Evolutionary conservation across 2,797 vertebrate genomes (phyloP), one percentile per base, ranked within the genome.

Genomic region (Orientallactaga sibirica): DNA sequence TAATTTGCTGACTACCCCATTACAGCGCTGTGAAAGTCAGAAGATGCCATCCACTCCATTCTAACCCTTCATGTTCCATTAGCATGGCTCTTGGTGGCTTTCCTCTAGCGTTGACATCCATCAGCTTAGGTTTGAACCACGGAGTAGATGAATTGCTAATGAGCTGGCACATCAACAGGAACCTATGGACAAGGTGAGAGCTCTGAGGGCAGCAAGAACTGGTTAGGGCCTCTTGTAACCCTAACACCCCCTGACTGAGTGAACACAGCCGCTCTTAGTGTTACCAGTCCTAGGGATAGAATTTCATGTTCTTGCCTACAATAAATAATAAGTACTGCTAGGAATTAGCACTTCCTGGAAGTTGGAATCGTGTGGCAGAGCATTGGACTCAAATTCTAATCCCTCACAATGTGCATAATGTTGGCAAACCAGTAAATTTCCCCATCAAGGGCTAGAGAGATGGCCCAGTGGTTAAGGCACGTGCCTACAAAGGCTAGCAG

Each of bases 1-100:
- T 93, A 48, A 70, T 80, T 86, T 77, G 71, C 81, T 90, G 82
- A 92, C 77, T 88, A 20, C 93, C 84, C 97, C 94, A 66, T 71
- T 19, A 5, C 62, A 88, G 86, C 88, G 11, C 33, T 75, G 3
- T 24, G 9, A 48, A 76, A 73, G 89, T 75, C 62, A 33, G 94
- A 94, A 88, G 95, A 95, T 87, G 81, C 83, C 67, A n/a, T 96
- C 33, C 33, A 37, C 33, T 66, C 77, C 68, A 37, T 48, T 93
- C 88, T 93, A 94, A 87, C 33, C 24, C 86, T 89, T 95, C 93
- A 95, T 96, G 93, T 97, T 94, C 91, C 91, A 68, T 81, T 92
- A 62, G n/a, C 71, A 10, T 92, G 82, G 75, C 86, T 95, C 93
- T 95, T 52, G 68, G 77, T 94, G 93, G 62, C 92, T 58, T 5